phyloP scores from a whole-genome alignment of 2,113 vertebrate species.

The Tonatia bakeri region DNA sequence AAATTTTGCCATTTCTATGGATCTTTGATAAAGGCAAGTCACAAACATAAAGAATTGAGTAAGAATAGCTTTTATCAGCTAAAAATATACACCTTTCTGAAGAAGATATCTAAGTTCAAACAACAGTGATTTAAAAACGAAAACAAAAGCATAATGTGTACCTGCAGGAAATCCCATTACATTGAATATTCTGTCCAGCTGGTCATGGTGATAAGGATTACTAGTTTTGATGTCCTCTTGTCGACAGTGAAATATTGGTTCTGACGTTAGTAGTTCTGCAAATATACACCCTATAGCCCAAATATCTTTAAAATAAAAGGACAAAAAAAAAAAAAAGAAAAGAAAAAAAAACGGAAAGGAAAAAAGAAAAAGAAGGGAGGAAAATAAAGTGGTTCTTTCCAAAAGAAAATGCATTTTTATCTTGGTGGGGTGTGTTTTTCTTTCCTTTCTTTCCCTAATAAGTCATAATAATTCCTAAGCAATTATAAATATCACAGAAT shows the following conservation, averaged over 20 bases:
- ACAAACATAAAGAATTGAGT: constrained; percentile 65
- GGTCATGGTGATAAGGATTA: constrained; percentile 99
- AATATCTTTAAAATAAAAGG: constrained; percentile 88
- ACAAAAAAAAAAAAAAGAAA: constrained; percentile 25
- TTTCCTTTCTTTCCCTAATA: constrained; percentile 35
- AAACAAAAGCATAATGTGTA: constrained; percentile 79
- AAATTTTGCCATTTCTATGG: constrained; percentile 31
- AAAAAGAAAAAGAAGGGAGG: constrained; percentile 74
- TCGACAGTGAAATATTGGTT: constrained; percentile 99
- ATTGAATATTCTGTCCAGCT: constrained; percentile 99
- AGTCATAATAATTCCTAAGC: constrained; percentile 42
- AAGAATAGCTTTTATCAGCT: constrained; percentile 65
- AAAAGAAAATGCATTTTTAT: constrained; percentile 75
- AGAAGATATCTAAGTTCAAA: constrained; percentile 73
- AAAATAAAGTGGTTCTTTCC: constrained; percentile 79
- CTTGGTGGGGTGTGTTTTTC: constrained; percentile 44
- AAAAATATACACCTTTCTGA: constrained; percentile 60
- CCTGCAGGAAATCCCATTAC: constrained; percentile 99
- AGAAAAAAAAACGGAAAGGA: constrained; percentile 58
- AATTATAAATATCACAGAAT: constrained; percentile 33
- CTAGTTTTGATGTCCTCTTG: constrained; percentile 99
- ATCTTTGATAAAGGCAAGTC: constrained; percentile 39
- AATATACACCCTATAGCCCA: constrained; percentile 99
- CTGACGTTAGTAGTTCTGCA: constrained; percentile 98
- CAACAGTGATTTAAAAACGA: constrained; percentile 64